Evolutionary conservation across 2,888 invertebrate genomes (phyloP).

Genomic region (Ophion ellenae): DNA sequence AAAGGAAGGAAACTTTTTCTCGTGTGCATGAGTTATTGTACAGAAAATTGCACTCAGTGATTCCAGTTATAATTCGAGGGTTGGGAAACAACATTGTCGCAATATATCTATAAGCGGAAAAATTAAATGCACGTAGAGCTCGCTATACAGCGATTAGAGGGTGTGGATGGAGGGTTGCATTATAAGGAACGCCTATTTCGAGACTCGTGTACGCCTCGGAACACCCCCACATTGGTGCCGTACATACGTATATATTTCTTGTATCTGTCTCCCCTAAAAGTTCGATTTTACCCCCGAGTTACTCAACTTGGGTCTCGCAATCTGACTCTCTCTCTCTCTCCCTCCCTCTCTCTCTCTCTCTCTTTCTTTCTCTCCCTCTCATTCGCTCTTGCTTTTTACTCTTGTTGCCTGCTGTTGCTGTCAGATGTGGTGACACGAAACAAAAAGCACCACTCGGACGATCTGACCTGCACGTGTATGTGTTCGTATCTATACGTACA

Average conservation of each 20-base stretch:
- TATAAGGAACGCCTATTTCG: slow-evolving; percentile 60
- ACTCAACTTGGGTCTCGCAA: slow-evolving; percentile 13
- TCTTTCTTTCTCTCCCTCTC: slow-evolving; percentile 20
- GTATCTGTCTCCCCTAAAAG: slow-evolving; percentile 20
- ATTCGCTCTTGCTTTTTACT: slow-evolving; percentile 28
- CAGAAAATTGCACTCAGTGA: slow-evolving; percentile 35
- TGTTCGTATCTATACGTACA: slow-evolving; percentile 19
- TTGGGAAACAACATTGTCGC: slow-evolving; percentile 23
- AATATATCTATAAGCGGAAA: slow-evolving; percentile 10
- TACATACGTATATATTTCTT: slow-evolving; percentile 23
- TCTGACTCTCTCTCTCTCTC: slow-evolving; percentile 19
- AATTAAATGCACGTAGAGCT: slow-evolving; percentile 38
- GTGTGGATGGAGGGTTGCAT: slow-evolving; percentile 60
- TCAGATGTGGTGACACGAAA: slow-evolving; percentile 56
- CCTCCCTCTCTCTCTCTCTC: slow-evolving; percentile 11
- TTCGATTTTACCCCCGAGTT: slow-evolving; percentile 25
- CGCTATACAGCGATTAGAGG: slow-evolving; percentile 63
- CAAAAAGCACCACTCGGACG: slow-evolving; percentile 60
- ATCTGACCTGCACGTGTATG: slow-evolving; percentile 36
- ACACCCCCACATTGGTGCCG: slow-evolving; percentile 69
- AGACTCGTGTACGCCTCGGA: slow-evolving; percentile 64
- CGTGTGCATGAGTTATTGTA: neutral
- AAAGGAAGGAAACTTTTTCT: neutral
- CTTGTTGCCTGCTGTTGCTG: slow-evolving; percentile 56
- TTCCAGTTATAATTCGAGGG: slow-evolving; percentile 49